Conservation (phyloP, 2,797 vertebrate genomes). For the Ispidina picta region DNA sequence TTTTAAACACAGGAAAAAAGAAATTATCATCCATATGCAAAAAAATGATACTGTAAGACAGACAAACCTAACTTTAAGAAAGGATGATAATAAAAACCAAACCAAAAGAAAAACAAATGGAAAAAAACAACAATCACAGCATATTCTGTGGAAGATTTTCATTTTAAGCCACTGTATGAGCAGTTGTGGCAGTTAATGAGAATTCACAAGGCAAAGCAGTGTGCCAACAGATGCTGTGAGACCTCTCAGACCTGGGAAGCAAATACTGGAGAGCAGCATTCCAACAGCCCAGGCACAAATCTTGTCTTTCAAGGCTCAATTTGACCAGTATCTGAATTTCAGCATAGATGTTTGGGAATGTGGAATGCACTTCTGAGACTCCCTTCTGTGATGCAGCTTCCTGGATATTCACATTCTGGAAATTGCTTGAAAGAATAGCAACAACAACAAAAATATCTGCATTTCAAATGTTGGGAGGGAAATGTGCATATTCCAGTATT, state of each 20-base stretch:
- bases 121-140: not conserved
- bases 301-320: not conserved
- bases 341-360: not conserved
- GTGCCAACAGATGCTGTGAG: not conserved
- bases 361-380: conserved; percentile 29
- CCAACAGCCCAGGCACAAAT: not conserved
- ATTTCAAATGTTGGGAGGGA: not conserved
- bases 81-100: not conserved
- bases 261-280: not conserved
- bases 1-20: not conserved
- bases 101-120: not conserved
- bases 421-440: conserved; percentile 23
- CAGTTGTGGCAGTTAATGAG: not conserved
- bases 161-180: not conserved
- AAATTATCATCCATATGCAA: not conserved
- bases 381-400: conserved; percentile 4
- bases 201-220: not conserved
- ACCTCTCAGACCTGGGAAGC: not conserved
- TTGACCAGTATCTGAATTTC: not conserved
- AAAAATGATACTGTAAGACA: not conserved
- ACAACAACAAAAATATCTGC: not conserved
- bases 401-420: conserved; percentile 24
- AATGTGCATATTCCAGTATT: not conserved
- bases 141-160: not conserved
- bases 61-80: not conserved